These are phyloP conservation scores for Malurus splendens DNA, from an alignment of 2,797 vertebrate genomes.

Conservation along the genomic window DNA sequence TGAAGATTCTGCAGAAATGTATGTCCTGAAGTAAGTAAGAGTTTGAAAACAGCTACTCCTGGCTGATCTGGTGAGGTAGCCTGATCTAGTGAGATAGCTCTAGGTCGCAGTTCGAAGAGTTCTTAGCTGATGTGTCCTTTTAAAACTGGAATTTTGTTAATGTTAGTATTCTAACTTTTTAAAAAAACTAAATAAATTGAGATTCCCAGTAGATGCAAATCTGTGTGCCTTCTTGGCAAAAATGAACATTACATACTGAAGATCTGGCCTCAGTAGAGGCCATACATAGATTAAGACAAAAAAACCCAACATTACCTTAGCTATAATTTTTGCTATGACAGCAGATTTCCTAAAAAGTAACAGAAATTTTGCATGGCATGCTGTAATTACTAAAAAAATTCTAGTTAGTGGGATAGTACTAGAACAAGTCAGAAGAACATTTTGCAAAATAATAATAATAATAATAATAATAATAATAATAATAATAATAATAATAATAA, in stretches of 20 bases:
- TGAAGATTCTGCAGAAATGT: neutral
- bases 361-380: neutral
- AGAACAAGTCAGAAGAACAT: neutral
- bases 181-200: neutral
- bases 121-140: neutral
- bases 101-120: neutral
- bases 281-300: neutral
- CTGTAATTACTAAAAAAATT: neutral
- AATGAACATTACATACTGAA: neutral
- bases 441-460: neutral
- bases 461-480: too few relatives aligned
- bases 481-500: neutral
- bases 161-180: neutral
- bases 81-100: neutral
- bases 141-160: neutral
- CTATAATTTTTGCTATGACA: neutral
- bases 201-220: accelerated
- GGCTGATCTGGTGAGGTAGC: neutral
- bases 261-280: neutral
- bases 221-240: neutral
- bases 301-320: neutral
- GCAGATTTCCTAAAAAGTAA: neutral
- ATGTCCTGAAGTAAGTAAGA: neutral
- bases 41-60: neutral
- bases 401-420: neutral